These are phyloP conservation scores for Asbolus verrucosus DNA, from an alignment of 1,140 invertebrate genomes.

Conservation along the genomic window DNA sequence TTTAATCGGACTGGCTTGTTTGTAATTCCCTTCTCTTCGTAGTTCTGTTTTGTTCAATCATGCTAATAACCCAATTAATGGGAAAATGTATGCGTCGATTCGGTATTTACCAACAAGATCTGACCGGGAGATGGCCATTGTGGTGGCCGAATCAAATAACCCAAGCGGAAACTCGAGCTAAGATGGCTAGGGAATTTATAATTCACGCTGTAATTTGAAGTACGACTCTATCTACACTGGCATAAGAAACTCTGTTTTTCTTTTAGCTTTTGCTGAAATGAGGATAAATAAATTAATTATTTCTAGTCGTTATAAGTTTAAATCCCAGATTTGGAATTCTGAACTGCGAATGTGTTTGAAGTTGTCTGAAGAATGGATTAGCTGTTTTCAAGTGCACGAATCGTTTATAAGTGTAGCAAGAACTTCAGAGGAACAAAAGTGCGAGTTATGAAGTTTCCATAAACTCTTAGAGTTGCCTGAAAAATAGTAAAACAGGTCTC, in stretches of 20 bases:
- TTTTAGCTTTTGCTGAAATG: too few relatives aligned
- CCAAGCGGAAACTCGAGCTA: too few relatives aligned
- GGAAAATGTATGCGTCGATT: conserved; percentile 39
- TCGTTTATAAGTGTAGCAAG: conserved; percentile 21
- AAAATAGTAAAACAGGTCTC: conserved; percentile 12
- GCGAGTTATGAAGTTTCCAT: conserved; percentile 25
- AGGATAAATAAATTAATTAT: conserved; percentile 1
- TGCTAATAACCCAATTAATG: conserved; percentile 50
- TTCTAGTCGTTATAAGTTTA: conserved; percentile 18
- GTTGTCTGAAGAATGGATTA: conserved; percentile 34
- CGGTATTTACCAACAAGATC: conserved; percentile 26
- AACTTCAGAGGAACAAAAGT: conserved; percentile 27
- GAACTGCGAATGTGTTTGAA: conserved; percentile 16
- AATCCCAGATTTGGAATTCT: conserved; percentile 11
- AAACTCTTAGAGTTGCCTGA: conserved; percentile 12
- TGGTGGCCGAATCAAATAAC: too few relatives aligned
- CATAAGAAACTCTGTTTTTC: too few relatives aligned
- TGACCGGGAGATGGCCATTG: conserved; percentile 6
- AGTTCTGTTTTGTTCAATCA: conserved; percentile 50
- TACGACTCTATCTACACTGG: too few relatives aligned
- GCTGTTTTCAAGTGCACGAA: conserved; percentile 32
- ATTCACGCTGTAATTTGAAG: too few relatives aligned
- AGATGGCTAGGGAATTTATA: too few relatives aligned
- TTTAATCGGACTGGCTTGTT: conserved; percentile 47
- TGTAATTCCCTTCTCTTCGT: conserved; percentile 44